Evolutionary conservation across 1,140 invertebrate species (phyloP).

Genomic region (Hestina assimilis): DNA sequence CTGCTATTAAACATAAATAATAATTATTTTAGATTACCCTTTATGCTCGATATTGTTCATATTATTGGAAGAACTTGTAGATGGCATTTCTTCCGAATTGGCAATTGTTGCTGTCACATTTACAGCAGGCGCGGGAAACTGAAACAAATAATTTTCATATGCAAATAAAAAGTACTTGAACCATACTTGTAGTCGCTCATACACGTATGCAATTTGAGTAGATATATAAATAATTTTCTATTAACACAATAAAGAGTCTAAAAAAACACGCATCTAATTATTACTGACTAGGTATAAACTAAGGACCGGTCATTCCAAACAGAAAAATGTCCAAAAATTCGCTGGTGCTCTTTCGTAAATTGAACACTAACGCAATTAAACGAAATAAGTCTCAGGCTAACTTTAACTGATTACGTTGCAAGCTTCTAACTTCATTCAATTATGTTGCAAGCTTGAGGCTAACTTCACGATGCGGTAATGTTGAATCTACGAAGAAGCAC

Average conservation of each 20-base stretch:
- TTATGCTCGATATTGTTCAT: neutral
- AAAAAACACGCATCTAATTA: neutral
- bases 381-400: too few species aligned
- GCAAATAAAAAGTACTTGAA: too few species aligned
- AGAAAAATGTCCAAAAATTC: too few species aligned
- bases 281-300: neutral
- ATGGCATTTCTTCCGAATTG: neutral
- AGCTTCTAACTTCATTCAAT: too few species aligned
- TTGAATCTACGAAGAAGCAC: too few species aligned
- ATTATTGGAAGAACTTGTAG: neutral
- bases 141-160: slow-evolving; percentile 34
- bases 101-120: slow-evolving; percentile 16
- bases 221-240: neutral
- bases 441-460: too few species aligned
- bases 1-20: too few species aligned
- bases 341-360: too few species aligned
- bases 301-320: neutral
- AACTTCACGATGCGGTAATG: too few species aligned
- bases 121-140: slow-evolving; percentile 55
- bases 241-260: neutral
- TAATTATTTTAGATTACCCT: neutral
- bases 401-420: too few species aligned
- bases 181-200: too few species aligned
- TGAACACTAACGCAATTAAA: too few species aligned
- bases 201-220: neutral